Evolutionary conservation across 2,797 vertebrate genomes (phyloP).

Genomic region (Hybognathus amarus): DNA sequence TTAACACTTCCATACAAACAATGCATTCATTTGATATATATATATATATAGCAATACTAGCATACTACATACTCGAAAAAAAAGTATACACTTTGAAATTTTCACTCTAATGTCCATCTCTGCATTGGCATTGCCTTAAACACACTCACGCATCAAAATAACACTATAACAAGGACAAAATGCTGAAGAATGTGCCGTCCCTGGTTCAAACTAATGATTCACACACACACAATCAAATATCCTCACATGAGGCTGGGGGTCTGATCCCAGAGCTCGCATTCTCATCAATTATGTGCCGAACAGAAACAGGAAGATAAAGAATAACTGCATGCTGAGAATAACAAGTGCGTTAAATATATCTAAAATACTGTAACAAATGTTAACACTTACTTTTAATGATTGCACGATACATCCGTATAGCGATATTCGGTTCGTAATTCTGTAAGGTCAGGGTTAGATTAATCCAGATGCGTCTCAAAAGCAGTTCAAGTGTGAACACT

Average conservation of each 20-base stretch:
- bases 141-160: conserved; percentile 48
- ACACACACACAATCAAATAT: conserved; percentile 27
- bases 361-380: conserved; percentile 78
- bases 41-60: not conserved
- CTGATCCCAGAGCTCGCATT: conserved; percentile 35
- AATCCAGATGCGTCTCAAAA: not conserved
- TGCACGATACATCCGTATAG: conserved; percentile 84
- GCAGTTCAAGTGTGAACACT: conserved; percentile 4
- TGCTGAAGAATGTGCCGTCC: conserved; percentile 62
- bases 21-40: not conserved
- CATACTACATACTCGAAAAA: not conserved
- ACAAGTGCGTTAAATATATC: conserved; percentile 60
- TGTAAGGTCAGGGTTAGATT: not conserved
- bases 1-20: not conserved
- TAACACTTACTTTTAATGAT: conserved; percentile 72
- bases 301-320: conserved; percentile 58
- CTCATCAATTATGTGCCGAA: conserved; percentile 76
- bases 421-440: conserved; percentile 2
- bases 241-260: not conserved
- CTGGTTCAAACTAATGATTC: conserved; percentile 47
- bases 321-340: conserved; percentile 60
- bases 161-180: conserved; percentile 46
- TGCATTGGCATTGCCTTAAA: not conserved
- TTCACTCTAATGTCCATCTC: not conserved
- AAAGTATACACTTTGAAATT: not conserved